These are phyloP conservation scores for Cataglyphis rosenhaueri DNA, from an alignment of 2,888 invertebrate genomes.

Conservation along the genomic window DNA sequence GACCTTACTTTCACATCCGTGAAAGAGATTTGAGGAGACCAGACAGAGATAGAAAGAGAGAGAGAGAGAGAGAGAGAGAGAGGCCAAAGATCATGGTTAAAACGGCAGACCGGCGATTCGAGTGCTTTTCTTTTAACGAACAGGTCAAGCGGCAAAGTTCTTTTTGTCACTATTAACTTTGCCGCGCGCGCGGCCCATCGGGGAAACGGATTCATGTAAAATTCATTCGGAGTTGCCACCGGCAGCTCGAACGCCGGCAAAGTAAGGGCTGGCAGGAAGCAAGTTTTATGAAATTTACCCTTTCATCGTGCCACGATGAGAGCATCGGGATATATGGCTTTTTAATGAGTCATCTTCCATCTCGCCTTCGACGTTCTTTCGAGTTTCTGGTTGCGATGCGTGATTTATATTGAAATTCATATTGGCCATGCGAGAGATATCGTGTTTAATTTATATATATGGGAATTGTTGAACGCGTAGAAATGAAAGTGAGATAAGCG, in stretches of 20 bases:
- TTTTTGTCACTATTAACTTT: conserved; percentile 79
- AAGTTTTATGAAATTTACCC: conserved; percentile 75
- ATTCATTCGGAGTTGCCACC: conserved; percentile 78
- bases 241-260: conserved; percentile 30
- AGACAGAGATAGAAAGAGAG: background rate
- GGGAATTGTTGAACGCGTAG: background rate
- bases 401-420: conserved; percentile 29
- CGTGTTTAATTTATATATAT: conserved; percentile 13
- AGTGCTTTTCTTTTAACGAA: conserved; percentile 73
- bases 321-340: conserved; percentile 40
- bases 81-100: background rate
- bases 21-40: conserved; percentile 4
- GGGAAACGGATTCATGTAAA: conserved; percentile 79
- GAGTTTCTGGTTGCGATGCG: conserved; percentile 1
- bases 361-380: conserved; percentile 22
- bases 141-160: conserved; percentile 74
- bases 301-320: conserved; percentile 58
- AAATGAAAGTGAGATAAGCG: background rate
- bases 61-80: background rate
- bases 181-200: conserved; percentile 65
- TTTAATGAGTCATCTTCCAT: conserved; percentile 44
- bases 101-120: conserved; percentile 43
- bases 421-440: no score
- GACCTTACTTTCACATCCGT: background rate
- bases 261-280: conserved; percentile 33